phyloP scores from a whole-genome alignment of 2,113 vertebrate species.

The Platanista minor region DNA sequence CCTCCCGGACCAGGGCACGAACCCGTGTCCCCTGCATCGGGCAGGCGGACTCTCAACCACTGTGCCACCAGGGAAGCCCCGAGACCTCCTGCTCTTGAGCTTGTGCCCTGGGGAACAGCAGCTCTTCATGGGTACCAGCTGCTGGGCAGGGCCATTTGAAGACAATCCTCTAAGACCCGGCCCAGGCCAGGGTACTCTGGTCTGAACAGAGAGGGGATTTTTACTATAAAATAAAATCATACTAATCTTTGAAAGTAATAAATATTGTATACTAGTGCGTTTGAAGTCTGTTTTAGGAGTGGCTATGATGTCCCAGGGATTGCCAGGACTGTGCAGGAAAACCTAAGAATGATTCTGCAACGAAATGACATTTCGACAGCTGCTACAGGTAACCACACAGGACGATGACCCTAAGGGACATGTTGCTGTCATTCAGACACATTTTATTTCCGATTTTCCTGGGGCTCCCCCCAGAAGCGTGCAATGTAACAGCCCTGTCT shows the following conservation, averaged over 20 bases:
- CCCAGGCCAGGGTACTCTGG: background rate
- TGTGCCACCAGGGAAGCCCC: too few species aligned
- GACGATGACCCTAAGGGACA: too few species aligned
- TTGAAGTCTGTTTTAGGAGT: background rate
- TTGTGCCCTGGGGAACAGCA: background rate
- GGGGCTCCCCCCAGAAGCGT: too few species aligned
- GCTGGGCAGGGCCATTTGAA: background rate
- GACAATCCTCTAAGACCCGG: background rate
- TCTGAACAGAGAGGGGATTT: background rate
- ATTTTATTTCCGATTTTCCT: background rate
- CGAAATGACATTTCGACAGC: background rate
- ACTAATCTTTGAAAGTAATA: background rate
- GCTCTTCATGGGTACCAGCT: too few species aligned
- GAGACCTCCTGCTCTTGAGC: background rate
- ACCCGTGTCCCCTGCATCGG: too few species aligned
- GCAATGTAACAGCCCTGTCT: accelerated
- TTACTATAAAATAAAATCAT: background rate
- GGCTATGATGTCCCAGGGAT: background rate
- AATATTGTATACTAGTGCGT: too few species aligned
- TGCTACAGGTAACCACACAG: too few species aligned
- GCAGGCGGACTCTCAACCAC: too few species aligned
- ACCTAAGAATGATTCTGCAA: background rate
- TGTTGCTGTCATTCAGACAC: background rate
- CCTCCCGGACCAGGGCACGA: too few species aligned
- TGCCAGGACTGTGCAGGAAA: background rate